Evolutionary conservation across 2,797 vertebrate genomes (phyloP).

Genomic region (Nasua narica): DNA sequence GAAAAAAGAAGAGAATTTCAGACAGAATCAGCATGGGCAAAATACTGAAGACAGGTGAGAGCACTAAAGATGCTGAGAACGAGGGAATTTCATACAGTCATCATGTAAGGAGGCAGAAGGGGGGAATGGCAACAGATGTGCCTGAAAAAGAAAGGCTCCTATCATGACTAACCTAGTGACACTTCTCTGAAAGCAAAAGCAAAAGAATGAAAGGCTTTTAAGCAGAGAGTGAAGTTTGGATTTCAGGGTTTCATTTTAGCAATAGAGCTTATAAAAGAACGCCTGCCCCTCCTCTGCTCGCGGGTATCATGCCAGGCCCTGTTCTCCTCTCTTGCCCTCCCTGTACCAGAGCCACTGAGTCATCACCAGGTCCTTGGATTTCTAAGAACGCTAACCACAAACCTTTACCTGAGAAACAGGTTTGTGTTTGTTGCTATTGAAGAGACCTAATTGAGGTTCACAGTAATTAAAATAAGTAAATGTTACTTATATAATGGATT

Average conservation of each 20-base stretch:
- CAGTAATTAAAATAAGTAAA: slow-evolving; percentile 65
- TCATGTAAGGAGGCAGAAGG: too few relatives aligned
- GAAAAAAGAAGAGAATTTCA: neutral
- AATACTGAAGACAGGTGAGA: neutral
- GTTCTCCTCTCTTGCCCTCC: neutral
- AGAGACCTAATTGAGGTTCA: slow-evolving; percentile 42
- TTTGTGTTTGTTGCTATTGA: neutral
- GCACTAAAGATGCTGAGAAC: neutral
- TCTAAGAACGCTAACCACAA: slow-evolving; percentile 48
- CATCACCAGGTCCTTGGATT: neutral
- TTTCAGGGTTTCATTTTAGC: neutral
- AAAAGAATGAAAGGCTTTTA: neutral
- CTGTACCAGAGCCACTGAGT: neutral
- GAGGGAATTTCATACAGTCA: neutral
- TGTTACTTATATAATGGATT: slow-evolving; percentile 42
- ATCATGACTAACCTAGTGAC: neutral
- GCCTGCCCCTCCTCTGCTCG: rapidly evolving
- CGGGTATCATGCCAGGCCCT: neutral
- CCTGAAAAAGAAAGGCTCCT: neutral
- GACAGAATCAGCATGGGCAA: neutral
- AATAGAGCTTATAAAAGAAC: neutral
- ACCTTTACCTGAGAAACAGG: slow-evolving; percentile 35
- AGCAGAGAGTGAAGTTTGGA: neutral
- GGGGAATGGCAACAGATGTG: neutral
- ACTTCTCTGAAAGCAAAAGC: neutral